Conservation (phyloP, 2,888 invertebrate genomes). For the Argyra leucocephala region DNA sequence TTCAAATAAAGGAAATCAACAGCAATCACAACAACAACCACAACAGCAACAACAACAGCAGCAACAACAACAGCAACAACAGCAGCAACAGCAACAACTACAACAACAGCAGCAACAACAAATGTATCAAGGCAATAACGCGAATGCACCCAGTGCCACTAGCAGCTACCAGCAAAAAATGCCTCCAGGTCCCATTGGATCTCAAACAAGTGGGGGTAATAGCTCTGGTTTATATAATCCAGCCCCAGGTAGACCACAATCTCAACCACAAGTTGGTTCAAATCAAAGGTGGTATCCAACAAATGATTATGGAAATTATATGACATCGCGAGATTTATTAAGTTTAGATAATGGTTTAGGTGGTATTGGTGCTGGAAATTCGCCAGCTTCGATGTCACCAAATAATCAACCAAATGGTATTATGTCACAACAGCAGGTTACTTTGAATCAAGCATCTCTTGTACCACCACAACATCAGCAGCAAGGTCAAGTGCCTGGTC, state of each 20-base stretch:
- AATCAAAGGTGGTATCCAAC: slow-evolving; percentile 28
- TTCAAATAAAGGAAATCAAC: slow-evolving; percentile 36
- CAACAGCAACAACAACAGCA: slow-evolving; percentile 22
- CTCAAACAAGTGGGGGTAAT: slow-evolving; percentile 12
- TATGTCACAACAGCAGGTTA: slow-evolving; percentile 16
- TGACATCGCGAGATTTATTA: slow-evolving; percentile 36
- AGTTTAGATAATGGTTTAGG: slow-evolving; percentile 37
- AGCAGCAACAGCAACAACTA: slow-evolving; percentile 23
- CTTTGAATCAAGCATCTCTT: slow-evolving; percentile 16
- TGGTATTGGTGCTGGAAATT: slow-evolving; percentile 32
- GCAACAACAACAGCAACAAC: slow-evolving; percentile 24
- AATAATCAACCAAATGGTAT: slow-evolving; percentile 33
- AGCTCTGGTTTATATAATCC: slow-evolving; percentile 5
- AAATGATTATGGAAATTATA: slow-evolving; percentile 31
- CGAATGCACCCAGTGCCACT: not conserved
- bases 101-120: slow-evolving; percentile 24
- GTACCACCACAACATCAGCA: slow-evolving; percentile 16
- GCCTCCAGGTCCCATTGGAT: slow-evolving; percentile 15
- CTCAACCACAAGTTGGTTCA: slow-evolving; percentile 38
- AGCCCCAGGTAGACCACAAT: slow-evolving; percentile 32
- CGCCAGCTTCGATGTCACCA: slow-evolving; percentile 43
- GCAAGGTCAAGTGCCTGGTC: slow-evolving; percentile 22
- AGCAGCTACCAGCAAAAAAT: slow-evolving; percentile 26
- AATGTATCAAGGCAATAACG: slow-evolving; percentile 17
- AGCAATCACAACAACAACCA: slow-evolving; percentile 24